Evolutionary conservation across 1,140 invertebrate genomes (phyloP).

Genomic region (Drosophila biarmipes): DNA sequence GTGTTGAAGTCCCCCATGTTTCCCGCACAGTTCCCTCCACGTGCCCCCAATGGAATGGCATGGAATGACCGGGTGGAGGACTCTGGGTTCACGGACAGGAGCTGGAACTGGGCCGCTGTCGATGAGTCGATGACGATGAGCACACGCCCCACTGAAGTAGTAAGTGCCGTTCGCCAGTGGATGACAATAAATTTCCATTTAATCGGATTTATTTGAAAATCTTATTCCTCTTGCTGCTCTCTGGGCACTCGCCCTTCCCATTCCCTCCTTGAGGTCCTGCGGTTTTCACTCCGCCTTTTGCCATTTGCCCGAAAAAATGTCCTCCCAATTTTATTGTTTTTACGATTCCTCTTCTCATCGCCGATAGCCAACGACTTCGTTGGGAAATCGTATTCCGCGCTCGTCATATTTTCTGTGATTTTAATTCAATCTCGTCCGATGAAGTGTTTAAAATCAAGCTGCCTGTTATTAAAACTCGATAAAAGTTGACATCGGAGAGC

Average conservation of each 20-base stretch:
- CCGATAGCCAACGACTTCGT: constrained; percentile 14
- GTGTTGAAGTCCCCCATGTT: constrained; percentile 67
- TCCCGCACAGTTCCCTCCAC: constrained; percentile 1
- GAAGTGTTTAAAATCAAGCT: constrained; percentile 1
- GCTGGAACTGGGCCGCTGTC: constrained; percentile 36
- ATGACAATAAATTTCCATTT: constrained; percentile 83
- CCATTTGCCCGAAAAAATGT: constrained; percentile 49
- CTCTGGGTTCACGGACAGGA: constrained; percentile 37
- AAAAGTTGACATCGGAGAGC: not conserved
- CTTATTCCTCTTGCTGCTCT: constrained; percentile 62
- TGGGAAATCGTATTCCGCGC: constrained; percentile 41
- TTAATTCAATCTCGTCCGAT: constrained; percentile 53
- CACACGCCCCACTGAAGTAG: constrained; percentile 78
- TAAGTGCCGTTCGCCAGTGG: constrained; percentile 81
- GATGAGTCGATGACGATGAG: constrained; percentile 72
- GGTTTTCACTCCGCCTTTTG: constrained; percentile 61
- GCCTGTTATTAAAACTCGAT: not conserved
- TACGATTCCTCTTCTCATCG: constrained; percentile 46
- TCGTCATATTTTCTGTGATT: constrained; percentile 58
- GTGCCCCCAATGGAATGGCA: not conserved
- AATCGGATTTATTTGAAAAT: constrained; percentile 83
- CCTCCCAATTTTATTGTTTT: constrained; percentile 61
- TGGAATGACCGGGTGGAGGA: constrained; percentile 7
- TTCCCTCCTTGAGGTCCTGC: constrained; percentile 27
- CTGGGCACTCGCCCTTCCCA: constrained; percentile 17